Evolutionary conservation across 2,888 invertebrate genomes (phyloP), one percentile per base, ranked within the genome.

Genomic region (Hoplodrina blanda): DNA sequence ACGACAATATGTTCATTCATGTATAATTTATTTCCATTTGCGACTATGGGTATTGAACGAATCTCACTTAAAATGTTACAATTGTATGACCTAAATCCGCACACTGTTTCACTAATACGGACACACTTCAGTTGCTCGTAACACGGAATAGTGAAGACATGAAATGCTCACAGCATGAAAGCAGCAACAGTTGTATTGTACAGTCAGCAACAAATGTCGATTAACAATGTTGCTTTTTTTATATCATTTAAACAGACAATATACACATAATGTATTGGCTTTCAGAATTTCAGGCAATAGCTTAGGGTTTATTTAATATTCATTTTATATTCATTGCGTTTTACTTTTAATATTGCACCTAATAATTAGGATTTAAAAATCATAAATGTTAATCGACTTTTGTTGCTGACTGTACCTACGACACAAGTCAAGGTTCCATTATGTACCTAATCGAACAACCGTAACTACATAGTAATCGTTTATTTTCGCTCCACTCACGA

Each of bases 21-120:
- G 88, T 93, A 93, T 92, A 91, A 91, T 94, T 93, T 94, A 92
- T 93, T 93, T 90, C 84, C 86, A 89, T 93, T 94, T 94, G 94
- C 93, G 93, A 94, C 93, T 91, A 37, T 37, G 94, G 91, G 85
- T 93, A 91, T 85, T 91, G 88, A 91, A 92, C 86, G 86, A 89
- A 92, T 92, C 91, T 93, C 91, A 94, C 90, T 91, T 91, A 90
- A 76, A 87, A 87, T 88, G 84, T 88, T 88, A 89, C 80, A 85
- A 86, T 87, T 79, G 85, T 71, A 85, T 77, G 83, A 87, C 85
- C 81, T 88, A 88, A 85, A 70, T 80, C 74, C 73, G 61, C 67
- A 75, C 76, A 87, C 88, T 83, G 87, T 88, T 89, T 87, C 80
- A 83, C 88, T 90, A 90, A 88, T 88, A 91, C 89, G 86, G 85